Conservation (phyloP, 2,113 vertebrate species). For the Rhabdomys dilectus region DNA sequence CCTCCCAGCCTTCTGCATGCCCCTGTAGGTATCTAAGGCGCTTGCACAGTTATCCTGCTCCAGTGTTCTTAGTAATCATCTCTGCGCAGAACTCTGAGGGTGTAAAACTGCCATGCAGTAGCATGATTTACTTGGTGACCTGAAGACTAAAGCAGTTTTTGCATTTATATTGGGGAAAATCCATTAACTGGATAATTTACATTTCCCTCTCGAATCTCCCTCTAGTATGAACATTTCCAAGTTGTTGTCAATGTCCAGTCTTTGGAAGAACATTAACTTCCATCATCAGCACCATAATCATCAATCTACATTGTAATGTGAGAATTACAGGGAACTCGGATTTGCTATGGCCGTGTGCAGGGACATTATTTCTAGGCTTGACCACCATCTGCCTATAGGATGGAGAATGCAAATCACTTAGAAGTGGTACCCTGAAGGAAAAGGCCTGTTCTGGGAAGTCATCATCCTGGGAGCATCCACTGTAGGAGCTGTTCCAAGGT, state of each 20-base stretch:
- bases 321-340: constrained; percentile 61
- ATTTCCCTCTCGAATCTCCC: constrained; percentile 74
- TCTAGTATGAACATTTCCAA: constrained; percentile 70
- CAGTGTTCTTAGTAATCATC: constrained; percentile 65
- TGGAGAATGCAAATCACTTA: constrained; percentile 47
- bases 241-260: constrained; percentile 74
- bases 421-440: not conserved
- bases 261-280: constrained; percentile 78
- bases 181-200: constrained; percentile 80
- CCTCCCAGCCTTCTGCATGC: not conserved
- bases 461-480: not conserved
- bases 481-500: not conserved
- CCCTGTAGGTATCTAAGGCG: not conserved
- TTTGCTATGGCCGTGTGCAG: constrained; percentile 27
- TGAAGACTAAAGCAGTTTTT: constrained; percentile 73
- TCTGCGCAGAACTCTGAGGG: constrained; percentile 55
- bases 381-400: not conserved
- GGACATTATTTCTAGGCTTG: constrained; percentile 52
- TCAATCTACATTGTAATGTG: constrained; percentile 67
- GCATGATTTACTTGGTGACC: constrained; percentile 71
- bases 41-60: constrained; percentile 60
- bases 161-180: constrained; percentile 79
- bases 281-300: constrained; percentile 63
- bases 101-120: constrained; percentile 61
- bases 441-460: not conserved